Conservation (phyloP, 2,888 invertebrate species). For the Pseudoips prasinana region DNA sequence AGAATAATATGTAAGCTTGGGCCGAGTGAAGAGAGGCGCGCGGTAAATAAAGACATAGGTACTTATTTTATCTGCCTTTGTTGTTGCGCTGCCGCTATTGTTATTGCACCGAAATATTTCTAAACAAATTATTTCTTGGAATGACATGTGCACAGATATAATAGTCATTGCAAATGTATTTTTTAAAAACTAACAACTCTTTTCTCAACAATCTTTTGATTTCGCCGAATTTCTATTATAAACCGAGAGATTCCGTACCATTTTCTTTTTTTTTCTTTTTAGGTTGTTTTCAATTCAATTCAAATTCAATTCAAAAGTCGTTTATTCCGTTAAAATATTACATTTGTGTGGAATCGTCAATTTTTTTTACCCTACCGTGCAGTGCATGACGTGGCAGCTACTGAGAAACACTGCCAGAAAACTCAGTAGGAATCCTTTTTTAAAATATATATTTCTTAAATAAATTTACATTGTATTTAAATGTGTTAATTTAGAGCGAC, state of each 20-base stretch:
- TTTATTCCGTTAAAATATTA: too few species aligned
- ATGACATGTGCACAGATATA: conserved; percentile 10
- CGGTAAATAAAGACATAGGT: conserved; percentile 10
- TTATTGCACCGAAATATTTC: conserved; percentile 9
- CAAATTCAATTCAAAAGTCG: too few species aligned
- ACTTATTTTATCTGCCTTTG: conserved; percentile 10
- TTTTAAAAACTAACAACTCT: conserved; percentile 11
- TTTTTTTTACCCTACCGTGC: too few species aligned
- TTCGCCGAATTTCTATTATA: conserved; percentile 10
- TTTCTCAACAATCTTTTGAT: conserved; percentile 11
- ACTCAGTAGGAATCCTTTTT: too few species aligned
- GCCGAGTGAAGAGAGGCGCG: conserved; percentile 9
- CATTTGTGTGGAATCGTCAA: too few species aligned
- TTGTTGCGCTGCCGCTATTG: conserved; percentile 9
- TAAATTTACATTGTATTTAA: too few species aligned
- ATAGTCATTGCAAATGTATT: conserved; percentile 12
- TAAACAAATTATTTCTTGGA: conserved; percentile 10
- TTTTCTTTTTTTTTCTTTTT: conserved; percentile 1
- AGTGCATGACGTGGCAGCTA: too few species aligned
- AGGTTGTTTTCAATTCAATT: too few species aligned
- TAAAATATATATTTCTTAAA: too few species aligned
- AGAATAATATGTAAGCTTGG: conserved; percentile 9
- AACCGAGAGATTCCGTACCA: conserved; percentile 3
- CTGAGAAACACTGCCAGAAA: too few species aligned
- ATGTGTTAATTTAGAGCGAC: too few species aligned